These are phyloP conservation scores for Sapajus apella DNA, from an alignment of 2,113 vertebrate species.

Conservation along the genomic window DNA sequence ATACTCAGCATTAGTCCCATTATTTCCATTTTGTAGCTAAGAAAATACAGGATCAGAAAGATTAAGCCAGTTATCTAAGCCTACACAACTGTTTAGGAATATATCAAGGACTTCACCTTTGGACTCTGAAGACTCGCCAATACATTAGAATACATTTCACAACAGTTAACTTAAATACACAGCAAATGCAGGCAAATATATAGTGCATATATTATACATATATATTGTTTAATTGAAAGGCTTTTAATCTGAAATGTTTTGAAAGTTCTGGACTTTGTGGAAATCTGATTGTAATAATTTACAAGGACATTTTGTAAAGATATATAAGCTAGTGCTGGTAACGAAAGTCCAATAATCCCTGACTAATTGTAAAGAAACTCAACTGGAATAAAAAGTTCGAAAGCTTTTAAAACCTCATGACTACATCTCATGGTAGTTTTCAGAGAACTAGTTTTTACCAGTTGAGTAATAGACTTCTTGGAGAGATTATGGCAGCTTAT, in stretches of 20 bases:
- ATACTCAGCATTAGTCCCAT: not conserved
- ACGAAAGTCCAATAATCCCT: not conserved
- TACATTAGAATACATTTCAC: not conserved
- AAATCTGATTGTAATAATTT: not conserved
- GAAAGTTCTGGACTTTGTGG: not conserved
- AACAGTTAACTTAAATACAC: not conserved
- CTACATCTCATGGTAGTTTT: not conserved
- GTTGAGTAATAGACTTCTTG: not conserved
- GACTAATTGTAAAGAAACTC: constrained; percentile 40
- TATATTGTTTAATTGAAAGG: not conserved
- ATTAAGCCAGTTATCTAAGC: not conserved
- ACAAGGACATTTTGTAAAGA: not conserved
- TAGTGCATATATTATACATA: not conserved
- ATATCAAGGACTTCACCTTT: not conserved
- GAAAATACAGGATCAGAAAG: not conserved
- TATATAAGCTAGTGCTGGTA: not conserved
- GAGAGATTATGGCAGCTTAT: constrained; percentile 46
- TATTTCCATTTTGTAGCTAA: constrained; percentile 11
- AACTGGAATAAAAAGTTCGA: constrained; percentile 1
- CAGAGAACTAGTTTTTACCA: constrained; percentile 47
- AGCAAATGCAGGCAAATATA: not conserved
- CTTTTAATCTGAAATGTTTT: constrained; percentile 29
- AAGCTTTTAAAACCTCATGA: constrained; percentile 37
- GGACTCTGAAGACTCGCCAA: not conserved
- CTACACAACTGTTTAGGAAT: not conserved